These are phyloP conservation scores for Cactoblastis cactorum DNA, from an alignment of 2,888 invertebrate genomes.

Conservation along the genomic window DNA sequence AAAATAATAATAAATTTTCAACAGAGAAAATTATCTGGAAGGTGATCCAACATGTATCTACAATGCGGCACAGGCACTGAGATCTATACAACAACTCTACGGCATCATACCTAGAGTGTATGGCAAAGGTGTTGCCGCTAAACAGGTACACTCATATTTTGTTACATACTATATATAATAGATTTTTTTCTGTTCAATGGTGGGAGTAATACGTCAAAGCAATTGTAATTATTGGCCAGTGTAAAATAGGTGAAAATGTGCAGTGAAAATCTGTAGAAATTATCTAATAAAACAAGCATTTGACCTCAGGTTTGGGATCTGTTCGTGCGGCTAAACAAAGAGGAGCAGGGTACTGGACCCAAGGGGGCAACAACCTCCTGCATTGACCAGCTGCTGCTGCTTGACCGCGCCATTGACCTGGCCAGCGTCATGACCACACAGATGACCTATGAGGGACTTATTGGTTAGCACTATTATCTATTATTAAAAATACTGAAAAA, in stretches of 20 bases:
- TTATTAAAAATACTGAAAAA: too few relatives aligned
- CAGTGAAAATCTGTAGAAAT: neutral
- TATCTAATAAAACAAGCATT: neutral
- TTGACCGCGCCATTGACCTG: slow-evolving; percentile 95
- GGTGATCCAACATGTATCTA: slow-evolving; percentile 93
- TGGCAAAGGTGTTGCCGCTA: slow-evolving; percentile 93
- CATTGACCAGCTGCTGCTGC: slow-evolving; percentile 92
- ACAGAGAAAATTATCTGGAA: slow-evolving; percentile 90
- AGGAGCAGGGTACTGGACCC: slow-evolving; percentile 66
- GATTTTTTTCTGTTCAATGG: too few relatives aligned
- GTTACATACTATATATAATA: too few relatives aligned
- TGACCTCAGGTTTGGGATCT: slow-evolving; percentile 86
- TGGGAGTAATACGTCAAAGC: too few relatives aligned
- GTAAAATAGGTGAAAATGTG: neutral
- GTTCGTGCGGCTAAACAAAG: slow-evolving; percentile 87
- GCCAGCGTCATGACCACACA: slow-evolving; percentile 96
- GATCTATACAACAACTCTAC: slow-evolving; percentile 91
- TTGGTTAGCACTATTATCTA: too few relatives aligned
- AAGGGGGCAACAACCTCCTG: slow-evolving; percentile 78
- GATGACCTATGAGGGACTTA: slow-evolving; percentile 97
- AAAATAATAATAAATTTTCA: slow-evolving; percentile 5
- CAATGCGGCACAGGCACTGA: slow-evolving; percentile 91
- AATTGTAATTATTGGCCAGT: too few relatives aligned
- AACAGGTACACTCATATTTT: slow-evolving; percentile 69
- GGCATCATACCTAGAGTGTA: slow-evolving; percentile 93